Conservation (phyloP, 2,888 invertebrate species). For the Thelaira solivaga region DNA sequence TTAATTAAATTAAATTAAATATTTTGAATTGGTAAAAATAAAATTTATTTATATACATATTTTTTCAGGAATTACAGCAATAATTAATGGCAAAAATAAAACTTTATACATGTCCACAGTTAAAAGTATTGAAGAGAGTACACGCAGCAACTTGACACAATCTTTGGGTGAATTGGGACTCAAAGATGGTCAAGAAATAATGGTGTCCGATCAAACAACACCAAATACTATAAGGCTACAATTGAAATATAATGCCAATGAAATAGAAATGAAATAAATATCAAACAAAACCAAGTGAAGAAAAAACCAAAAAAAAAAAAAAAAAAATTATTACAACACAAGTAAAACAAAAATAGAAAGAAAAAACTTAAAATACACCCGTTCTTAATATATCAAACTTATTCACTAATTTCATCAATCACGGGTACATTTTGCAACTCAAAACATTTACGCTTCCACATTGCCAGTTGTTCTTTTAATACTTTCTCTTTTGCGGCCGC, state of each 20-base stretch:
- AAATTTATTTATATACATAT: background rate
- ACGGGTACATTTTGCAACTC: constrained; percentile 77
- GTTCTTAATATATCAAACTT: constrained; percentile 40
- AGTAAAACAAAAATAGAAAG: constrained; percentile 30
- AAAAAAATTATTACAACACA: background rate
- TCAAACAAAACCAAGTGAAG: background rate
- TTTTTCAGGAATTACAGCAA: constrained; percentile 84
- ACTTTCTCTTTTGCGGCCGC: constrained; percentile 82
- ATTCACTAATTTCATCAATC: constrained; percentile 77
- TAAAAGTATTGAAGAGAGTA: constrained; percentile 92
- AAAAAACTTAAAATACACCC: background rate
- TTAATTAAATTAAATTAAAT: no score
- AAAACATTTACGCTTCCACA: constrained; percentile 76
- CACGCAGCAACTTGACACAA: constrained; percentile 91
- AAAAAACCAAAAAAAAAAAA: constrained; percentile 18
- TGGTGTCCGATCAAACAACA: constrained; percentile 94
- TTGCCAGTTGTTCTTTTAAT: constrained; percentile 78
- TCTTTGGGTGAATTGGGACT: constrained; percentile 91
- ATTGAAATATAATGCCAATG: constrained; percentile 83
- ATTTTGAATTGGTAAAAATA: no score
- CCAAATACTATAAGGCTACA: constrained; percentile 88
- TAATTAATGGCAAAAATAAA: constrained; percentile 89
- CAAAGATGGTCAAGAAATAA: constrained; percentile 88
- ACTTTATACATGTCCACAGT: constrained; percentile 96
- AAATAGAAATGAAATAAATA: constrained; percentile 76